Conservation (phyloP, 2,888 invertebrate species). For the Nineta flava region DNA sequence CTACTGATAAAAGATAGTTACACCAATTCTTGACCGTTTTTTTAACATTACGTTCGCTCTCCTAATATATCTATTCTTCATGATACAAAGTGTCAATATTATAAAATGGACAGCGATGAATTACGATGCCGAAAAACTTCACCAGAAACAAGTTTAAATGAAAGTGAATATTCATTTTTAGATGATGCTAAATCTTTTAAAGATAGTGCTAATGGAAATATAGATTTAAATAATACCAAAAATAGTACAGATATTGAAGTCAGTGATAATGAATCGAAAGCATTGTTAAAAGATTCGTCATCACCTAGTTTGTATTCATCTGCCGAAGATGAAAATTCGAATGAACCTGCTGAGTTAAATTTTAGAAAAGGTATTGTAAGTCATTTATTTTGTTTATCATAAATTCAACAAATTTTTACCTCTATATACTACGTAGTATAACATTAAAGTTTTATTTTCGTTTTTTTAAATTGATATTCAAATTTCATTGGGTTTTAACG, state of each 20-base stretch:
- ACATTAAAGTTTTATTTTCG: constrained; percentile 6
- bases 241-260: neutral
- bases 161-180: constrained; percentile 2
- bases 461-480: constrained; percentile 13
- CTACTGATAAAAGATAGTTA: too few relatives aligned
- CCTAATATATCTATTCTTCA: too few relatives aligned
- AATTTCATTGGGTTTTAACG: too few relatives aligned
- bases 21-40: too few relatives aligned
- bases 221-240: neutral
- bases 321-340: constrained; percentile 11
- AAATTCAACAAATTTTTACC: constrained; percentile 4
- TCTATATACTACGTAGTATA: too few relatives aligned
- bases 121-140: neutral
- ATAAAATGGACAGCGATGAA: neutral
- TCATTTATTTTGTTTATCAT: constrained; percentile 3
- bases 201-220: neutral
- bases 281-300: neutral
- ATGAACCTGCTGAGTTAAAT: constrained; percentile 43
- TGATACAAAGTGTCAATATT: too few relatives aligned
- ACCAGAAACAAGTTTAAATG: constrained; percentile 1
- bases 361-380: constrained; percentile 49
- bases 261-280: neutral
- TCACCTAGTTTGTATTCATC: neutral
- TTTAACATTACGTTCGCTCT: too few relatives aligned
- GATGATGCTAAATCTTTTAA: neutral